A percentile compares a stretch with the other conserved stretches of the same genome.
These are phyloP conservation scores for Agapornis canus DNA, from an alignment of 2,797 vertebrate genomes.

Conservation along the genomic window DNA sequence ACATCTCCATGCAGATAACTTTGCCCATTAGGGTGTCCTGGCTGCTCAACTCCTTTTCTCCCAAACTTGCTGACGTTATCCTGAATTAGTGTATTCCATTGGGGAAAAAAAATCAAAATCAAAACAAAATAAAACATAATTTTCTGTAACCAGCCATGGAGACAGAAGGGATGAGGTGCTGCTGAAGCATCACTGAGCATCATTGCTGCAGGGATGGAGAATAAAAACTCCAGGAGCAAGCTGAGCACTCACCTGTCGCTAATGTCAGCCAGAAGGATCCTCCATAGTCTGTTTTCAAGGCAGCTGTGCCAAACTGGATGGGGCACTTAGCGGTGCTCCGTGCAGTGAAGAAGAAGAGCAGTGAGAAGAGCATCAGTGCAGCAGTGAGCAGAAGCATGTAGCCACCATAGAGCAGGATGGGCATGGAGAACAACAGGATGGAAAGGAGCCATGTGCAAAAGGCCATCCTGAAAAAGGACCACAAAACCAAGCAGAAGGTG, in stretches of 20 bases:
- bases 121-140: not conserved
- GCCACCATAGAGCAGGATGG: constrained; percentile 86
- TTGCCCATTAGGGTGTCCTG: not conserved
- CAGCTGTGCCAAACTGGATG: constrained; percentile 82
- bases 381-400: constrained; percentile 86
- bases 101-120: too few relatives aligned
- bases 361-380: constrained; percentile 84
- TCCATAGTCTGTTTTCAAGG: constrained; percentile 82
- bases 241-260: constrained; percentile 80
- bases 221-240: not conserved
- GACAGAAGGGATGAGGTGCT: not conserved
- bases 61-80: not conserved
- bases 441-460: constrained; percentile 92
- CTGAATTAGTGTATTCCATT: not conserved
- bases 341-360: constrained; percentile 86
- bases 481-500: not conserved
- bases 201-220: not conserved
- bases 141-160: not conserved
- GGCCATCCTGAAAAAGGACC: constrained; percentile 83
- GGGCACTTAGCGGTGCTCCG: constrained; percentile 77
- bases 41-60: not conserved
- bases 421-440: constrained; percentile 90
- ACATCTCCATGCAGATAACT: not conserved
- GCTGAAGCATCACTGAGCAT: not conserved
- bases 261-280: constrained; percentile 92